Percentiles rank a stretch among this genome's conserved stretches.
Conservation (phyloP, 2,113 vertebrate species). For the Girardinichthys multiradiatus region DNA sequence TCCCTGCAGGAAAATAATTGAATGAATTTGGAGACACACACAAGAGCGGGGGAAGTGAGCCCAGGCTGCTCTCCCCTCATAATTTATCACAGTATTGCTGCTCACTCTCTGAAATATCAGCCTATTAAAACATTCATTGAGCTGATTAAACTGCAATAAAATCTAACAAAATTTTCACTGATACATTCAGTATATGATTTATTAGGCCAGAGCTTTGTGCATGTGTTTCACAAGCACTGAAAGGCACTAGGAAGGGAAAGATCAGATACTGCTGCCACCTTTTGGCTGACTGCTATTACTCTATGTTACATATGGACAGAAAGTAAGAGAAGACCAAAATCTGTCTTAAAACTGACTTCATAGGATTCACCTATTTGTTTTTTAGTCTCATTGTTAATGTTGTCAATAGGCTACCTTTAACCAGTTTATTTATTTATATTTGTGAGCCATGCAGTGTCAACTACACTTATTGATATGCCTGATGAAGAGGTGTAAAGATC, state of each 20-base stretch:
- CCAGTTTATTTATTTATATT: not conserved
- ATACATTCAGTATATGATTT: slow-evolving; percentile 73
- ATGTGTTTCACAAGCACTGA: slow-evolving; percentile 15
- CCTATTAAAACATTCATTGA: slow-evolving; percentile 79
- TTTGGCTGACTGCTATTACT: slow-evolving; percentile 42
- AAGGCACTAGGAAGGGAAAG: slow-evolving; percentile 19
- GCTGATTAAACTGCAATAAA: slow-evolving; percentile 80
- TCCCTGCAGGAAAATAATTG: slow-evolving; percentile 40
- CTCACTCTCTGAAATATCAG: slow-evolving; percentile 74
- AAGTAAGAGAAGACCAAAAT: not conserved
- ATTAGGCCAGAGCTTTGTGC: slow-evolving; percentile 39
- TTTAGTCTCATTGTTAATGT: not conserved
- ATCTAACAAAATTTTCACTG: slow-evolving; percentile 71
- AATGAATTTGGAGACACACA: not conserved
- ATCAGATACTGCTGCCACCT: slow-evolving; percentile 69
- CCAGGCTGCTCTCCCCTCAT: slow-evolving; percentile 21
- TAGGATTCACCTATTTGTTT: not conserved
- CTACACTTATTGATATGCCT: not conserved
- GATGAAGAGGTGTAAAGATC: not conserved
- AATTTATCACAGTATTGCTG: slow-evolving; percentile 70
- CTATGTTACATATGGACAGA: not conserved
- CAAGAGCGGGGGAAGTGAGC: slow-evolving; percentile 6
- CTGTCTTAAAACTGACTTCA: not conserved
- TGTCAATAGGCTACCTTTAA: not conserved
- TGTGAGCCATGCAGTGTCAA: not conserved